Base-by-base conservation (phyloP, 2,888 invertebrate species). In the Dromius quadrimaculatus region DNA sequence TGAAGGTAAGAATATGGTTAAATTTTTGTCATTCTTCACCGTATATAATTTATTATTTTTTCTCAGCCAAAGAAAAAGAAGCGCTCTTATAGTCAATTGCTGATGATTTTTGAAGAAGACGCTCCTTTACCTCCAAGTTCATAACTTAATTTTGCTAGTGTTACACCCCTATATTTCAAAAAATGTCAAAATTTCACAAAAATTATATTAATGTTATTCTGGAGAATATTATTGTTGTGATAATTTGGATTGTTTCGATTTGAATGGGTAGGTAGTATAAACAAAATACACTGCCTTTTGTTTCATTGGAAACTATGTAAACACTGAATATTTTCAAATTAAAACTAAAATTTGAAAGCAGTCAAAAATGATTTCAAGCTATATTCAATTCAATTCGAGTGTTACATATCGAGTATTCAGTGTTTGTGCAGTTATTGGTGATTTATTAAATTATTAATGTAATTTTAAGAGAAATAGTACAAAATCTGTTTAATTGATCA, bases 61-160 rank as follows among this genome's bases (percentile, higher is more conserved):
- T 81, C 82, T 75, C 76, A 83, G 79, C 79, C 79, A 71, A 82
- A 79, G 76, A 83, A 80, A 73, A 83, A 82, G 75, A 81, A 81
- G 73, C 80, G 80, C 73, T 82, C 86, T 23, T 88, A 87, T 76
- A 86, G 85, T 75, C 88, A 87, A 72, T 78, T 90, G 73, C 85
- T 85, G 72, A 89, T 90, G 87, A 86, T 91, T 62, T 89, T 89
- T 76, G 91, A 92, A 81, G 91, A 90, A 75, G 87, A 91, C 74
- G 89, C 90, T 0, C 90, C 90, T 0, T 77, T 91, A 13, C 90
- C 90, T 0, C 82, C 88, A 50, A 82, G 85, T 2, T 23, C 59
- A 59, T 54, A 54, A 54, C 13, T 43, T 54, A 15, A 8, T 22
- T 4, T 20, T 6, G 23, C 28, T 28, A 50, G 50, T 50, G 28